Evolutionary conservation across 2,797 vertebrate species (phyloP).

Genomic region (Sorex maritimensis): DNA sequence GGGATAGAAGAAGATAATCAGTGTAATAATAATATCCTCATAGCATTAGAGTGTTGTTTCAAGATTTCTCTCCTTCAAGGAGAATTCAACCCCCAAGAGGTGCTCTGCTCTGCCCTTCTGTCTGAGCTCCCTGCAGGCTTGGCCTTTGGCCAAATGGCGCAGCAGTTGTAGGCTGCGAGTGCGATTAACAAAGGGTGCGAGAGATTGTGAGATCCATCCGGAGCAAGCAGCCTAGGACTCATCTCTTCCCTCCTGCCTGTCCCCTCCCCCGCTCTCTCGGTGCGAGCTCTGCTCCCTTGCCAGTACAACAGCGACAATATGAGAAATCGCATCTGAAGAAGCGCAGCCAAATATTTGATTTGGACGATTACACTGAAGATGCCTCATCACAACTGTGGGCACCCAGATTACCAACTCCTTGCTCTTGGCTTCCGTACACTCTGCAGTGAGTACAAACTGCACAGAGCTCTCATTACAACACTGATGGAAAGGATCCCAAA

Average conservation of each 20-base stretch:
- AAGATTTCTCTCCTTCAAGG: not conserved
- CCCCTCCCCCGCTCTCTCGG: not conserved
- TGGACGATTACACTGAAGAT: slow-evolving; percentile 82
- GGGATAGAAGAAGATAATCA: not conserved
- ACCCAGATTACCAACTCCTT: slow-evolving; percentile 84
- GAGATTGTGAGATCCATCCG: not conserved
- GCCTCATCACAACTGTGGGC: slow-evolving; percentile 81
- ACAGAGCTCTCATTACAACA: slow-evolving; percentile 80
- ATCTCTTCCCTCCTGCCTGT: not conserved
- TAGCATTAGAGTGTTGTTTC: not conserved
- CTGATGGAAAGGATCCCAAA: slow-evolving; percentile 78
- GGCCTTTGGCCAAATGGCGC: not conserved
- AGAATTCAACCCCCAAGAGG: not conserved
- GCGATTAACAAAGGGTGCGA: not conserved
- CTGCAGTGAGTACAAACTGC: slow-evolving; percentile 82
- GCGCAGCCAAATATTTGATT: slow-evolving; percentile 86
- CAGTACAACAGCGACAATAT: slow-evolving; percentile 74
- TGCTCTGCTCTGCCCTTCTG: not conserved
- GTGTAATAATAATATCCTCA: not conserved
- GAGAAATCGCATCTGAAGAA: slow-evolving; percentile 82
- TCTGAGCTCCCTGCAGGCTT: no score
- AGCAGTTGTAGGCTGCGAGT: not conserved
- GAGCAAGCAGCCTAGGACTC: not conserved
- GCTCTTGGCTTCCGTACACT: slow-evolving; percentile 75
- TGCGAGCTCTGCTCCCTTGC: slow-evolving; percentile 36